These are phyloP conservation scores for Oreochromis tanganicae DNA, from an alignment of 2,113 vertebrate genomes.

Conservation along the genomic window DNA sequence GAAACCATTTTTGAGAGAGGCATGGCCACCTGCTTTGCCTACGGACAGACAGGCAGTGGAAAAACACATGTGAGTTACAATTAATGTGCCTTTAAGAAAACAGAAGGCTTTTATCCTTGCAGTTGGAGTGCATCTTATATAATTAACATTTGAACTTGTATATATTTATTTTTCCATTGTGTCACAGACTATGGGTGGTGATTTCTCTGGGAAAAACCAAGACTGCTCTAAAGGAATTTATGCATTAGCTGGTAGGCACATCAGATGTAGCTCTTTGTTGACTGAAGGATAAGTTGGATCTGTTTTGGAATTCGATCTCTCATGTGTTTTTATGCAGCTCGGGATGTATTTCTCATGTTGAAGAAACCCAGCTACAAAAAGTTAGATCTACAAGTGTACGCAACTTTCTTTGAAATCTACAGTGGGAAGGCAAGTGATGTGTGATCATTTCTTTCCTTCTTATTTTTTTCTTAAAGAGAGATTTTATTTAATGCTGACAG, in stretches of 20 bases:
- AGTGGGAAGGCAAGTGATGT: conserved; percentile 85
- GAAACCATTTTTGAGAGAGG: conserved; percentile 98
- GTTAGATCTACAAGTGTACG: conserved; percentile 93
- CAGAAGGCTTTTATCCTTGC: not conserved
- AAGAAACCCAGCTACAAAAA: conserved; percentile 98
- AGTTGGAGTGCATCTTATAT: not conserved
- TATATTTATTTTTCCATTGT: not conserved
- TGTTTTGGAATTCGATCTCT: not conserved
- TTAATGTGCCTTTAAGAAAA: not conserved
- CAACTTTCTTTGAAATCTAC: conserved; percentile 99
- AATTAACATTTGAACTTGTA: not conserved
- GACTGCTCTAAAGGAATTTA: conserved; percentile 99
- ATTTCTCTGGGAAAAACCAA: conserved; percentile 98
- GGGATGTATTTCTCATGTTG: conserved; percentile 97
- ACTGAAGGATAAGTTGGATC: not conserved
- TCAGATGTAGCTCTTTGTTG: not conserved
- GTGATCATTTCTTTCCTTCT: not conserved
- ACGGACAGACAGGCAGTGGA: conserved; percentile 97
- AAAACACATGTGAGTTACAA: conserved; percentile 90
- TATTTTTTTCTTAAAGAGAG: not conserved
- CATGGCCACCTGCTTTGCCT: conserved; percentile 98
- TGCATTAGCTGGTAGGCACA: conserved; percentile 86
- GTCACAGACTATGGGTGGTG: conserved; percentile 94
- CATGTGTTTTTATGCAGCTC: conserved; percentile 70
- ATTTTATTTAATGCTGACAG: not conserved